Evolutionary conservation across 2,113 vertebrate genomes (phyloP).

Genomic region (Cephalopterus ornatus): DNA sequence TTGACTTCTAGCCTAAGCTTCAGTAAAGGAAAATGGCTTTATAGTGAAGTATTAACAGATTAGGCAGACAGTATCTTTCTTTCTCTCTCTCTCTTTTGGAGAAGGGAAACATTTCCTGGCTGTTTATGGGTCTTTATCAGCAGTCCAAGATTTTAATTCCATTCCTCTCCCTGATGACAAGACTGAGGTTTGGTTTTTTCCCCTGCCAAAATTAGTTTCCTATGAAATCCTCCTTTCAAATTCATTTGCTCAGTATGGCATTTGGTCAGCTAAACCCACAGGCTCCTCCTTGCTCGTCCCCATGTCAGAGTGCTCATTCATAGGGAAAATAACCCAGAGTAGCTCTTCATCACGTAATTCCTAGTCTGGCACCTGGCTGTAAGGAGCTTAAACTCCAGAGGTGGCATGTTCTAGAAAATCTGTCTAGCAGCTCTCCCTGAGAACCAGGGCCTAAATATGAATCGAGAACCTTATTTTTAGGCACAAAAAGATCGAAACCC

Average conservation of each 20-base stretch:
- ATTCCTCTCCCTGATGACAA: not conserved
- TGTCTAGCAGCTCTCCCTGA: not conserved
- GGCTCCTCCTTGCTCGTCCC: not conserved
- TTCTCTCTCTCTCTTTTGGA: not conserved
- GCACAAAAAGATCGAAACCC: not conserved
- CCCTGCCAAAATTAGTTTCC: not conserved
- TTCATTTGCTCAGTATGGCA: not conserved
- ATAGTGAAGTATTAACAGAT: constrained; percentile 57
- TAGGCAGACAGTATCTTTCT: constrained; percentile 10
- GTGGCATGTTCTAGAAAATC: not conserved
- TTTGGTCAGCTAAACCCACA: not conserved
- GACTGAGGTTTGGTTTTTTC: not conserved
- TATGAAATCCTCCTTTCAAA: not conserved
- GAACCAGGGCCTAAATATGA: not conserved
- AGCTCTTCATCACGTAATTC: not conserved
- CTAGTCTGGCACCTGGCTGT: not conserved
- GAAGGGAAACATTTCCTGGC: constrained; percentile 8
- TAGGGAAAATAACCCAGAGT: not conserved
- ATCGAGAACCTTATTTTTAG: not conserved
- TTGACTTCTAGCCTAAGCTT: constrained; percentile 63
- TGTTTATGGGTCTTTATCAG: constrained; percentile 35
- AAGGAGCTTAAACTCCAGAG: not conserved
- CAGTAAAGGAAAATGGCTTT: constrained; percentile 58
- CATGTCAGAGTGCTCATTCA: not conserved
- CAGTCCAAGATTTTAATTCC: constrained; percentile 2